Evolutionary conservation across 92 coral and sea anemone species (phyloP), one percentile per base, ranked within the genome.

Genomic region (Zoanthus sansibaricus): DNA sequence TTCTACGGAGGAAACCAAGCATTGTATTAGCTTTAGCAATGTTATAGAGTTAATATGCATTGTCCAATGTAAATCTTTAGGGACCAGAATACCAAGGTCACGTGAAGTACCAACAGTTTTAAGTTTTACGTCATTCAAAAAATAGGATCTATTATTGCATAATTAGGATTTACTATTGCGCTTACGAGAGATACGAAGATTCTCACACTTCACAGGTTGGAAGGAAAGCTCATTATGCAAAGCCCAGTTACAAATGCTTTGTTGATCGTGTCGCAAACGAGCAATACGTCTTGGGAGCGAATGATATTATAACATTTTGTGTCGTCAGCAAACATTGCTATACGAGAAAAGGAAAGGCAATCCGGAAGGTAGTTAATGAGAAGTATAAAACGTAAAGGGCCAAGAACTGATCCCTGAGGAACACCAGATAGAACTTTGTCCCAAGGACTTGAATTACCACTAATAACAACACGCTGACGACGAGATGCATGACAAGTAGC

Each of bases 71-170:
- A 87, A 70, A 31, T 82, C 45, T 11, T 46, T 32, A 11, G 87
- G 48, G 49, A 87, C 86, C 14, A 67, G 87, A 49, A 87, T 78
- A 18, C 82, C 87, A 33, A 80, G 90, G 78, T 87, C 87, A 15
- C 87, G 82, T 44, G 79, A 51, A 17, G 47, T 13, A 10, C 15
- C 76, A 64, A 88, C 91, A 12, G 72, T 76, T 76, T 79, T 46
- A 79, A 79, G 85, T 33, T 61, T 4, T 5, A 79, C 85, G 37
- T 15, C 74, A 62, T 79, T 79, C 73, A 79, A 67, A 5, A 12
- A 33, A n/a, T 79, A 79, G 72, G 54, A 61, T 79, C 73, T 11
- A 47, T 37, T 4, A 4, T 2, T 37, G 25, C 25, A 25, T 25
- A 25, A 25, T 25, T 25, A 25, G 25, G 25, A 25, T 25, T 25